Evolutionary conservation across 2,888 invertebrate genomes (phyloP), one percentile per base, ranked within the genome.

Genomic region (Cancer borealis): DNA sequence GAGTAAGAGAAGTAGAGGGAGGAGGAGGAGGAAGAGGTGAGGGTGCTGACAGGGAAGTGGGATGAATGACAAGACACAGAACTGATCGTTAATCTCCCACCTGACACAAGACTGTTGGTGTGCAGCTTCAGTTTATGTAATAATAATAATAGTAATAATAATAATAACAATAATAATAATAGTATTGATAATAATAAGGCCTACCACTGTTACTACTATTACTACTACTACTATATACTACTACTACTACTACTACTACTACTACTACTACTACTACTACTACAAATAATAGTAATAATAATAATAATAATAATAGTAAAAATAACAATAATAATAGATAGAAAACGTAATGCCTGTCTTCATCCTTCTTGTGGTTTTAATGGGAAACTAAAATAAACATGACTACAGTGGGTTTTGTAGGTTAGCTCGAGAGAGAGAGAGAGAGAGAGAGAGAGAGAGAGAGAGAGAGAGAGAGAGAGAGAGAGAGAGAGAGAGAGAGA

Each of bases 391-490:
- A 54, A 14, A 14, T 14, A 54, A 8, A 54, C 54, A 12, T 54
- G 3, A 14, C 54, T 8, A 14, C 14, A 54, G 21, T 14, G n/a
- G 0, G 66, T 66, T 14, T 14, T 66, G 66, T 66, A 21, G 5
- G 21, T 54, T 10, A 5, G 66, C 21, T 5, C 17, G 66, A 66
- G 66, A 66, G 66, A 66, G 66, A 66, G 66, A 66, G 66, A 66
- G 66, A 66, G 66, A 66, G 66, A 66, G 66, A 66, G 66, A 66
- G 66, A 66, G 66, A 66, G 66, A 66, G 66, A 66, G 66, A 66
- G 66, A 66, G 66, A 66, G 66, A 66, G 66, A 66, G 66, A 66
- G 66, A 66, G 66, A 66, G 66, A 66, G 66, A 66, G 66, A 66
- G 66, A 66, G 66, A 66, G 66, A 66, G 66, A 66, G 66, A 66